Percentiles rank a stretch among this genome's conserved stretches.
These are phyloP conservation scores for Hydrotaea diabolus DNA, from an alignment of 2,888 invertebrate species.

Conservation along the genomic window DNA sequence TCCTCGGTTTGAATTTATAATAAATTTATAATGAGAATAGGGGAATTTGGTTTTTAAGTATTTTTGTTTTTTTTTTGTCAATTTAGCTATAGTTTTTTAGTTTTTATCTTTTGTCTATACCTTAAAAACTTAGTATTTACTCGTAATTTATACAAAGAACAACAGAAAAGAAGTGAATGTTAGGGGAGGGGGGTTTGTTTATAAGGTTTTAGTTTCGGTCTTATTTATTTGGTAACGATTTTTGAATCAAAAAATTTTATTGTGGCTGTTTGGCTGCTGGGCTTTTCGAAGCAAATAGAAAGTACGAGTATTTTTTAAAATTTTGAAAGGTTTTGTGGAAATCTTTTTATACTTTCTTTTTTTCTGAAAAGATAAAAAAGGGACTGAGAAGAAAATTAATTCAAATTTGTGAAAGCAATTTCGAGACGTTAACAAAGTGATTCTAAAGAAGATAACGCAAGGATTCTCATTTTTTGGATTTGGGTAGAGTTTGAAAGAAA, in stretches of 20 bases:
- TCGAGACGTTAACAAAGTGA: too few species aligned
- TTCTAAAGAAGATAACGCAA: too few species aligned
- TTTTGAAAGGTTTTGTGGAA: conserved; percentile 13
- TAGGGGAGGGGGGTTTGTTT: too few species aligned
- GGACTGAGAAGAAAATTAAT: too few species aligned
- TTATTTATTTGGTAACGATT: conserved; percentile 17
- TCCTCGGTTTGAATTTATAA: conserved; percentile 9
- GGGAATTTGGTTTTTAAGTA: conserved; percentile 39
- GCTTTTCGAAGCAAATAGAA: conserved; percentile 22
- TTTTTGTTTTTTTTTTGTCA: conserved; percentile 25
- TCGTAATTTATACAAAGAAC: conserved; percentile 64
- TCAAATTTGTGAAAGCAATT: too few species aligned
- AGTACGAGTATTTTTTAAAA: too few species aligned
- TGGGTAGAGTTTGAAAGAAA: too few species aligned
- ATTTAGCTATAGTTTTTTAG: neutral
- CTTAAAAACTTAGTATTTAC: conserved; percentile 59
- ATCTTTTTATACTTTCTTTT: too few species aligned
- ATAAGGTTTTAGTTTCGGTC: neutral
- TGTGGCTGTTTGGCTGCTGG: neutral
- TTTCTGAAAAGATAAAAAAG: too few species aligned
- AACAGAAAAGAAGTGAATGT: conserved; percentile 48
- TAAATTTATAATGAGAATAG: conserved; percentile 55
- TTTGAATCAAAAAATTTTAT: neutral
- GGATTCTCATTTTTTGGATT: too few species aligned
- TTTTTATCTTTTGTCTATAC: conserved; percentile 45